Percentiles rank a stretch among this genome's conserved stretches.
These are phyloP conservation scores for Muscicapa striata DNA, from an alignment of 2,797 vertebrate genomes.

Conservation along the genomic window DNA sequence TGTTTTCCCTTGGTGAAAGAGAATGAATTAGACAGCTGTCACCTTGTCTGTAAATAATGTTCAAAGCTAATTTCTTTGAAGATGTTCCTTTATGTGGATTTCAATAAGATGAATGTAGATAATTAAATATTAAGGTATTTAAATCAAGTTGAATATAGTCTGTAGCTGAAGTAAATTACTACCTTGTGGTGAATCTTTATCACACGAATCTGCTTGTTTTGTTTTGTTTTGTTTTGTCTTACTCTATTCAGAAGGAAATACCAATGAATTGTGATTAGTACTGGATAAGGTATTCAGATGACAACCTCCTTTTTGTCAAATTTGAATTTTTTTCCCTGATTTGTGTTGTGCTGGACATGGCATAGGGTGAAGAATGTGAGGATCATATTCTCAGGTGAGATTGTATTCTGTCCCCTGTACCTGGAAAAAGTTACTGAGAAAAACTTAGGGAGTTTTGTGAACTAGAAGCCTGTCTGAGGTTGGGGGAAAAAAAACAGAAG, in stretches of 20 bases:
- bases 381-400: neutral
- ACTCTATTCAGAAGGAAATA: neutral
- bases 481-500: neutral
- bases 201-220: neutral
- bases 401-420: neutral
- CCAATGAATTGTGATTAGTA: neutral
- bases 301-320: neutral
- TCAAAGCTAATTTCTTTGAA: slow-evolving; percentile 64
- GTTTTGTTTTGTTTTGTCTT: neutral
- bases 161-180: slow-evolving; percentile 30
- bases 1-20: slow-evolving; percentile 37
- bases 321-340: neutral
- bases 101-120: slow-evolving; percentile 41
- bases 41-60: slow-evolving; percentile 68
- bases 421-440: neutral
- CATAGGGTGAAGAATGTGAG: neutral
- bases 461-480: neutral
- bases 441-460: neutral
- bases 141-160: slow-evolving; percentile 42
- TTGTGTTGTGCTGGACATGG: neutral
- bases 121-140: slow-evolving; percentile 72
- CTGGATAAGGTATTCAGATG: neutral
- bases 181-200: slow-evolving; percentile 23
- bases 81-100: slow-evolving; percentile 45
- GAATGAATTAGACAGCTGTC: slow-evolving; percentile 65